A percentile compares a stretch with the other conserved stretches of the same genome.
Conservation (phyloP, 2,888 invertebrate species). For the Thalpophila matura region DNA sequence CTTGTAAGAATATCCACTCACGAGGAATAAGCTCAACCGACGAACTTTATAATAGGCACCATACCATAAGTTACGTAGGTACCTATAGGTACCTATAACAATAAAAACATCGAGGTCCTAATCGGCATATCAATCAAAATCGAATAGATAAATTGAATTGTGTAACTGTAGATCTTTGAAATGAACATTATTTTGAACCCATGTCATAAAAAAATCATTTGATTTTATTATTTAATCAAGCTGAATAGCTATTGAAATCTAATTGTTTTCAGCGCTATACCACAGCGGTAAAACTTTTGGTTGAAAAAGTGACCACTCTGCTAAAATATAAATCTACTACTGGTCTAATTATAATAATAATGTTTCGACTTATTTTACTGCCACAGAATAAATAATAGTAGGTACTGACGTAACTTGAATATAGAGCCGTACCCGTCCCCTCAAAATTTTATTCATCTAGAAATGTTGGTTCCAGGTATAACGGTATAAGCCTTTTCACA, state of each 20-base stretch:
- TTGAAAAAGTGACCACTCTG: too few species aligned
- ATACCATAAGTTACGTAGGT: background rate
- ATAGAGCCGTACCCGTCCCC: too few species aligned
- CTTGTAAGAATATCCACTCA: background rate
- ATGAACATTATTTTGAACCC: background rate
- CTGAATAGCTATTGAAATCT: background rate
- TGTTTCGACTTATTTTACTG: too few species aligned
- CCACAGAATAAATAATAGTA: too few species aligned
- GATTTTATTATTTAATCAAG: background rate
- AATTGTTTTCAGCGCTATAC: background rate
- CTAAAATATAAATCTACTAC: too few species aligned
- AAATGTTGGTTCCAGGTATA: conserved; percentile 19
- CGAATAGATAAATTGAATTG: background rate
- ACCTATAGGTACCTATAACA: background rate
- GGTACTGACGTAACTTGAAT: too few species aligned
- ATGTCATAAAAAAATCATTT: background rate
- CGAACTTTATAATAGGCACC: background rate
- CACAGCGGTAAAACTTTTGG: background rate
- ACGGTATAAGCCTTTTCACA: conserved; percentile 20
- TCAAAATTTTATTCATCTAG: background rate
- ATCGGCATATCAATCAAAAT: background rate
- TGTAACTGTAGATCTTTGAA: background rate
- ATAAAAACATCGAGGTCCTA: background rate
- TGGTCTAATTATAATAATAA: too few species aligned
- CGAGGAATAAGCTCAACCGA: background rate